Conservation (phyloP, 1,140 invertebrate genomes). For the Philopotamus ludificatus region DNA sequence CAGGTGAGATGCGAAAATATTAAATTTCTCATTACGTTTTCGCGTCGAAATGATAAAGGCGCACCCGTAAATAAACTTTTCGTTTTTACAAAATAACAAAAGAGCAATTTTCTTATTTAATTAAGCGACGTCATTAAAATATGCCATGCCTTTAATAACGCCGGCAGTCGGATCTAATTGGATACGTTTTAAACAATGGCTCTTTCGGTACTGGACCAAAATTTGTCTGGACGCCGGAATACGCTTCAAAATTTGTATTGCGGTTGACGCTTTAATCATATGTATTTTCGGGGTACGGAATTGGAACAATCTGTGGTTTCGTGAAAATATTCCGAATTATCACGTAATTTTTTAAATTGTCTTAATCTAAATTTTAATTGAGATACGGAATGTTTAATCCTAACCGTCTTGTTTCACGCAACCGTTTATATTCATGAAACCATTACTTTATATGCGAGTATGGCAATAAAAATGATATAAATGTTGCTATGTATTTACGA, state of each 20-base stretch:
- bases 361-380: neutral
- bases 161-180: slow-evolving; percentile 1
- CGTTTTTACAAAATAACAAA: slow-evolving; percentile 16
- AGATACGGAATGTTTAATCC: neutral
- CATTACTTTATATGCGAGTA: no score
- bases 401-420: neutral
- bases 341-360: neutral
- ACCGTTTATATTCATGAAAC: neutral
- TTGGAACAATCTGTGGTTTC: neutral
- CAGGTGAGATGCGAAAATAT: slow-evolving; percentile 19
- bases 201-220: neutral
- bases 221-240: slow-evolving; percentile 1
- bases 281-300: neutral
- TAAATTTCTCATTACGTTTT: slow-evolving; percentile 21
- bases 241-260: neutral
- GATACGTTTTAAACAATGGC: slow-evolving; percentile 20
- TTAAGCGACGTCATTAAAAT: slow-evolving; percentile 25
- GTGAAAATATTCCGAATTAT: neutral
- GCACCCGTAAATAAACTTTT: slow-evolving; percentile 19
- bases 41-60: slow-evolving; percentile 10
- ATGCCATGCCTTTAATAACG: slow-evolving; percentile 21
- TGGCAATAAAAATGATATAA: no score
- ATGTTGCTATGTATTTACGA: no score
- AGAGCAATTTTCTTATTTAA: slow-evolving; percentile 17
- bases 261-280: neutral